Evolutionary conservation across 2,888 invertebrate genomes (phyloP).

Genomic region (Drosophila nr. fundita): DNA sequence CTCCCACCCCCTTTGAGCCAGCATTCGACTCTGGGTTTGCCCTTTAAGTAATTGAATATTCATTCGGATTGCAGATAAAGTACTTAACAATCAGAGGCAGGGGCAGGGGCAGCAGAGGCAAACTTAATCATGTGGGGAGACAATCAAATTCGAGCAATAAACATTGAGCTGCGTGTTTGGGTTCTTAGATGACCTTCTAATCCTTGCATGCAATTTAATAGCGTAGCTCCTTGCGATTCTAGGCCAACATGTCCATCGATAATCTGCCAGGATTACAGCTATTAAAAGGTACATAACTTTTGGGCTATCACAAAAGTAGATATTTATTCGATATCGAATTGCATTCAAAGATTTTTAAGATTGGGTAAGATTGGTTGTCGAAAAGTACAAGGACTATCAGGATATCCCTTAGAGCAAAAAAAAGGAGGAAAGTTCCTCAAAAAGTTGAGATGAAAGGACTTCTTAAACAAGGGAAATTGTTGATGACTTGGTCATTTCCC

Average conservation of each 20-base stretch:
- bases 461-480: background rate
- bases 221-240: background rate
- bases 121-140: background rate
- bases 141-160: background rate
- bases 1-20: background rate
- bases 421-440: background rate
- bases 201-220: background rate
- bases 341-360: too few species aligned
- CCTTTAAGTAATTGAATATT: constrained; percentile 44
- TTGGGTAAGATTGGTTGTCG: too few species aligned
- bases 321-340: too few species aligned
- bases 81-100: background rate
- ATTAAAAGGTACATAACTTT: too few species aligned
- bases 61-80: constrained; percentile 12
- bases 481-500: background rate
- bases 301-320: too few species aligned
- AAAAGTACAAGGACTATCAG: too few species aligned
- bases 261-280: background rate
- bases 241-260: background rate
- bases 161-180: background rate
- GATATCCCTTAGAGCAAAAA: background rate
- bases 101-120: background rate
- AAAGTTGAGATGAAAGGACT: background rate
- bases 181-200: background rate
- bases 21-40: constrained; percentile 15